Evolutionary conservation across 2,888 invertebrate genomes (phyloP).

Genomic region (Drosophila barbarae): DNA sequence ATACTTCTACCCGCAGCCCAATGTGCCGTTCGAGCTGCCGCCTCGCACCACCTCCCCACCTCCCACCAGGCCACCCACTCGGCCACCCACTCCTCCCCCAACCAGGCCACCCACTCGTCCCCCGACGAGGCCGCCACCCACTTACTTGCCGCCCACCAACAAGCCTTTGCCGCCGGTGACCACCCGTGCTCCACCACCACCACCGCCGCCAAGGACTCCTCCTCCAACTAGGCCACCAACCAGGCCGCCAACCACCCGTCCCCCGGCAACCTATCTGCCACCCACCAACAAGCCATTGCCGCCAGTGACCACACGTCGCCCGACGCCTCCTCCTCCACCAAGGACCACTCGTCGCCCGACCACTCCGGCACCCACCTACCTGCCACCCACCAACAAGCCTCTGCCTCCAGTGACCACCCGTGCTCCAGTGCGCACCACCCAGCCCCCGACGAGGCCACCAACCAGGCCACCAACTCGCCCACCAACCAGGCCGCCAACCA

Average conservation of each 20-base stretch:
- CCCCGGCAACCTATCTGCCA: conserved; percentile 53
- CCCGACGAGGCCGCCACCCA: conserved; percentile 29
- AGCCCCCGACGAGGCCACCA: neutral
- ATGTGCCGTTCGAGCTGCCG: conserved; percentile 70
- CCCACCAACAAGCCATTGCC: conserved; percentile 50
- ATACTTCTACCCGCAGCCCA: conserved; percentile 72
- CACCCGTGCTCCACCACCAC: conserved; percentile 22
- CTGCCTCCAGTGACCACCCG: conserved; percentile 42
- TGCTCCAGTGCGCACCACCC: neutral
- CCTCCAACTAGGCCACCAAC: conserved; percentile 42
- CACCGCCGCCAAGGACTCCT: conserved; percentile 33
- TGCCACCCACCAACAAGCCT: conserved; percentile 55
- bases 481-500: conserved; percentile 46
- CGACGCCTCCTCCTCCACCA: conserved; percentile 41
- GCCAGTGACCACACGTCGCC: conserved; percentile 35
- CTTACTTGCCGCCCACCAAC: conserved; percentile 44
- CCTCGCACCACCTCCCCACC: conserved; percentile 51
- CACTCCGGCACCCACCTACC: conserved; percentile 45
- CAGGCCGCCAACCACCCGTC: conserved; percentile 40
- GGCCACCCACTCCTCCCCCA: conserved; percentile 52
- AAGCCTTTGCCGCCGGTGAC: conserved; percentile 48
- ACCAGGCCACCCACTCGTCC: conserved; percentile 41
- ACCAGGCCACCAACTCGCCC: conserved; percentile 40
- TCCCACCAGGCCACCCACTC: conserved; percentile 39
- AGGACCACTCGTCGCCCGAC: conserved; percentile 38